These are phyloP conservation scores for Tenrec ecaudatus DNA, from an alignment of 2,113 vertebrate species.

Conservation along the genomic window DNA sequence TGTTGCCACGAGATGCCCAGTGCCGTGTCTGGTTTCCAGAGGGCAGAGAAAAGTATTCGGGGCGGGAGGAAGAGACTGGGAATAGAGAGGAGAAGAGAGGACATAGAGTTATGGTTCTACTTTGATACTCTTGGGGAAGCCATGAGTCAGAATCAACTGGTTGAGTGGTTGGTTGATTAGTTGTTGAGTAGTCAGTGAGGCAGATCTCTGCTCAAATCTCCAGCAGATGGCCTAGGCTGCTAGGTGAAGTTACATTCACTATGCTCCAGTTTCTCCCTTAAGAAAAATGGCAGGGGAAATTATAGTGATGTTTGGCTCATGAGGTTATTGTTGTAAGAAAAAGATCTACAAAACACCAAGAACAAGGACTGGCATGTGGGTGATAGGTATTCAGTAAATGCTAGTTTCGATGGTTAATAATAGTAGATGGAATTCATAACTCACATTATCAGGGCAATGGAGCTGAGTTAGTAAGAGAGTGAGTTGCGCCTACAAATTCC, in stretches of 20 bases:
- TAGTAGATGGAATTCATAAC: neutral
- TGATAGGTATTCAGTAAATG: slow-evolving; percentile 17
- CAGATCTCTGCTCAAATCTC: slow-evolving; percentile 1
- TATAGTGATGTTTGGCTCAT: neutral
- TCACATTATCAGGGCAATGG: slow-evolving; percentile 51
- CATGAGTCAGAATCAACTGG: neutral
- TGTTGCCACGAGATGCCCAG: neutral
- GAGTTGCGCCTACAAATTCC: slow-evolving; percentile 53
- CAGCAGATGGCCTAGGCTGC: neutral
- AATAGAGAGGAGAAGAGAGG: neutral
- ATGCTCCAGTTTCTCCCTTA: neutral
- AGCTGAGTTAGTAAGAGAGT: neutral
- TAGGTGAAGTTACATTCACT: neutral
- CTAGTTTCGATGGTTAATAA: neutral
- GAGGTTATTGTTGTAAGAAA: neutral
- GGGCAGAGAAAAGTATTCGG: neutral
- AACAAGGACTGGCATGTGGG: neutral
- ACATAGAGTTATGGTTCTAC: neutral
- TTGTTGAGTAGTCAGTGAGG: neutral
- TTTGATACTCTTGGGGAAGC: neutral
- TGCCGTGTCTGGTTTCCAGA: neutral
- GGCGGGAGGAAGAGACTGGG: neutral
- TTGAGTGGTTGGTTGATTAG: neutral
- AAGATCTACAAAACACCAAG: neutral
- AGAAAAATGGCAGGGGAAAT: neutral